These are phyloP conservation scores for Ptyas mucosa DNA, from an alignment of 2,113 vertebrate genomes.

Conservation along the genomic window DNA sequence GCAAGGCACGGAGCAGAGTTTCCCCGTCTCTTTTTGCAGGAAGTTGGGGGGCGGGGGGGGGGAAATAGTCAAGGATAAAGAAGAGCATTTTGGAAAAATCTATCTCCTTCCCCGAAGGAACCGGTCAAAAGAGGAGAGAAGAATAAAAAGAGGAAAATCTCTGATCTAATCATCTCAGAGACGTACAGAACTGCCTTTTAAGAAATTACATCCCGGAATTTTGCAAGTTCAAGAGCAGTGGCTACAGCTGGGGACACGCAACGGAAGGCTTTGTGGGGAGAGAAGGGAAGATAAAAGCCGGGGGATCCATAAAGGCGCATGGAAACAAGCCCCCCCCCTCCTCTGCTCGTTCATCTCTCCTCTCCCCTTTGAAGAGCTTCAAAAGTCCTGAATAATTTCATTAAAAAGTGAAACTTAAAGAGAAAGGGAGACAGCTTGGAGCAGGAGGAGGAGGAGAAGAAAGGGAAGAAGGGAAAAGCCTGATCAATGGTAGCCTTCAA, in stretches of 20 bases:
- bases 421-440: not conserved
- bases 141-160: not conserved
- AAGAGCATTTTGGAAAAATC: not conserved
- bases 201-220: not conserved
- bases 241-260: fast-evolving
- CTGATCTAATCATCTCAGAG: not conserved
- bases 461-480: not conserved
- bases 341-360: not conserved
- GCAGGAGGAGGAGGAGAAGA: not conserved
- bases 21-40: not conserved
- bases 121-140: not conserved
- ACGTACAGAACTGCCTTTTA: not conserved
- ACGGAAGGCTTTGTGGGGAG: not conserved
- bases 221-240: not conserved
- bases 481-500: not conserved
- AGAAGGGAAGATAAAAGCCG: not conserved
- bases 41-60: too few species aligned
- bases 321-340: not conserved
- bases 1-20: not conserved
- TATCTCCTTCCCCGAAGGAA: not conserved
- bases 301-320: not conserved
- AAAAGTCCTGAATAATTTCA: not conserved
- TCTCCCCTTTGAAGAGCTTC: not conserved
- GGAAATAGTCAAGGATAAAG: not conserved
- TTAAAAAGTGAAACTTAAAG: conserved; percentile 15